Conservation (phyloP, 2,888 invertebrate species). For the Synergus itoensis region DNA sequence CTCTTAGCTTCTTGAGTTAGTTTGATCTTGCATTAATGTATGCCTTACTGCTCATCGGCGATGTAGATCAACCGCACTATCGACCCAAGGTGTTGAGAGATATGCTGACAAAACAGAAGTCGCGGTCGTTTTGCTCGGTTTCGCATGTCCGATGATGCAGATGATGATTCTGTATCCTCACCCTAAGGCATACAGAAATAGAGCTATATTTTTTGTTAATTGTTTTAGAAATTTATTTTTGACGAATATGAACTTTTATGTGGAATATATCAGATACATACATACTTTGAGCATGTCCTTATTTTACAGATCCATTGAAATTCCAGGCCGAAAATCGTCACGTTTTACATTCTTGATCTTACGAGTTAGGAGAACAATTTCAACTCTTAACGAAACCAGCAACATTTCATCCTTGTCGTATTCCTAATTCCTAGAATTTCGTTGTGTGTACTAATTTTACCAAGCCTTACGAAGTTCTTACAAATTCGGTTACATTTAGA, state of each 20-base stretch:
- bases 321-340: background rate
- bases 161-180: no score
- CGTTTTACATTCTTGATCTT: background rate
- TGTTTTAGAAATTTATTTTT: no score
- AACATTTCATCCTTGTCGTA: background rate
- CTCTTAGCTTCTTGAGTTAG: constrained; percentile 47
- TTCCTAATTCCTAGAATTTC: background rate
- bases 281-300: background rate
- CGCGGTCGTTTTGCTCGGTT: background rate
- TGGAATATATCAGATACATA: no score
- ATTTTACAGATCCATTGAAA: background rate
- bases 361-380: background rate
- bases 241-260: no score
- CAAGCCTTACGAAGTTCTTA: constrained; percentile 10
- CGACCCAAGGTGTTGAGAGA: background rate
- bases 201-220: background rate
- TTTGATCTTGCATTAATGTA: constrained; percentile 51
- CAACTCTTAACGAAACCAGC: background rate
- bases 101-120: constrained; percentile 24
- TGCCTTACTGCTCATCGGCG: constrained; percentile 46
- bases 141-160: background rate
- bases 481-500: constrained; percentile 26
- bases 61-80: constrained; percentile 47
- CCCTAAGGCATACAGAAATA: background rate
- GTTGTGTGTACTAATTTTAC: constrained; percentile 1